phyloP scores from a whole-genome alignment of 2,888 invertebrate species.

The Mesorhabditis belari region DNA sequence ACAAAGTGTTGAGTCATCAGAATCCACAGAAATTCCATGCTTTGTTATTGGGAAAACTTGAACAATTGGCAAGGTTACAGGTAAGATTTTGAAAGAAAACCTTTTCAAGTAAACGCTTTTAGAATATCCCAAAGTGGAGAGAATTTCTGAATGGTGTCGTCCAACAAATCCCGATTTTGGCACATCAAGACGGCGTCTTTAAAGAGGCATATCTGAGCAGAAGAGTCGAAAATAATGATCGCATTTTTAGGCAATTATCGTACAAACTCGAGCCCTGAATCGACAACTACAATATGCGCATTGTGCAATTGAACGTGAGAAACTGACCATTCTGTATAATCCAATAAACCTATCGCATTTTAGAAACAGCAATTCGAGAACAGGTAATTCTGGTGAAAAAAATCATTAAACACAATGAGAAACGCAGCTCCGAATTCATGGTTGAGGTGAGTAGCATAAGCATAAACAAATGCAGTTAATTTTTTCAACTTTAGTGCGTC shows the following conservation, averaged over 20 bases:
- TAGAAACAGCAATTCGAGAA: background rate
- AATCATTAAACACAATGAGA: too few relatives aligned
- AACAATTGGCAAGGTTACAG: conserved; percentile 15
- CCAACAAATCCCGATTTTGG: background rate
- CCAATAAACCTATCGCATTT: too few relatives aligned
- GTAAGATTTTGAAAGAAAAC: too few relatives aligned
- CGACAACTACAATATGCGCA: background rate
- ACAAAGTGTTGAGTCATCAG: background rate
- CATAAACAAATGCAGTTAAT: too few relatives aligned
- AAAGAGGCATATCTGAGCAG: background rate
- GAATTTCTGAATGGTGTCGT: background rate
- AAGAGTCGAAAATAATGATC: background rate
- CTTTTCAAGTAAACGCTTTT: too few relatives aligned
- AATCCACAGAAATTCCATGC: conserved; percentile 11
- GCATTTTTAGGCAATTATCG: background rate
- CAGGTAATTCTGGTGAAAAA: background rate
- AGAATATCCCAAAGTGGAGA: background rate
- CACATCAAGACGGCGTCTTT: background rate
- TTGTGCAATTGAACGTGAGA: background rate
- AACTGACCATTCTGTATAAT: too few relatives aligned
- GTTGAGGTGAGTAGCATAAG: background rate
- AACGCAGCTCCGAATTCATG: background rate
- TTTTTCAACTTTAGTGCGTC: background rate
- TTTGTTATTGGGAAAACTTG: conserved; percentile 21
- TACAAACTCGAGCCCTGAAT: background rate